A percentile compares a stretch with the other conserved stretches of the same genome.
Conservation (phyloP, 2,113 vertebrate species). For the Gallinago jamesoni region DNA sequence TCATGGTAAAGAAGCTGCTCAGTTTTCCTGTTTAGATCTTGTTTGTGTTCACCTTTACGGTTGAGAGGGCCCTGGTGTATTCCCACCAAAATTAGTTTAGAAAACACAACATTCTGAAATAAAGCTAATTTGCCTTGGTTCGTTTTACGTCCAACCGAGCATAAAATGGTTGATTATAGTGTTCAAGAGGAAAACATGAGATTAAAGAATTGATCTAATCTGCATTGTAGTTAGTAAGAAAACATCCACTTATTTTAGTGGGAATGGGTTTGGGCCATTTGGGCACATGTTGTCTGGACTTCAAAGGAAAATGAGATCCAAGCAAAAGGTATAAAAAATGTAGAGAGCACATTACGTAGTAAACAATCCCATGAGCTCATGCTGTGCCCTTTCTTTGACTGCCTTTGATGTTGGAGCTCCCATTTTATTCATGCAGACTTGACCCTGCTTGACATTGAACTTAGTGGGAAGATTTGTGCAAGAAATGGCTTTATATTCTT, state of each 20-base stretch:
- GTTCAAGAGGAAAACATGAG: background rate
- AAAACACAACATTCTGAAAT: background rate
- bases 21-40: background rate
- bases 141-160: background rate
- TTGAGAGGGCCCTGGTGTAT: background rate
- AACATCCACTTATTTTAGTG: conserved; percentile 15
- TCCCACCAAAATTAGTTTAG: background rate
- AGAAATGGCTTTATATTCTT: background rate
- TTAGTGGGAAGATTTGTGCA: background rate
- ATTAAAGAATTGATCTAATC: background rate
- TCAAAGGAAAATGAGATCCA: conserved; percentile 28
- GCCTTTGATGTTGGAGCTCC: conserved; percentile 35
- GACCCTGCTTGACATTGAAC: background rate
- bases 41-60: background rate
- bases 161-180: background rate
- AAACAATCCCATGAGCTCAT: conserved; percentile 31
- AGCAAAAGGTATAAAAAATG: background rate
- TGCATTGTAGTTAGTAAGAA: background rate
- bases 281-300: background rate
- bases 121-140: background rate
- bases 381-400: conserved; percentile 16
- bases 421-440: background rate
- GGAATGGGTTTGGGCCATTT: background rate
- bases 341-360: background rate
- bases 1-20: background rate